Evolutionary conservation across 2,797 vertebrate genomes (phyloP).

Genomic region (Chloroceryle inda): DNA sequence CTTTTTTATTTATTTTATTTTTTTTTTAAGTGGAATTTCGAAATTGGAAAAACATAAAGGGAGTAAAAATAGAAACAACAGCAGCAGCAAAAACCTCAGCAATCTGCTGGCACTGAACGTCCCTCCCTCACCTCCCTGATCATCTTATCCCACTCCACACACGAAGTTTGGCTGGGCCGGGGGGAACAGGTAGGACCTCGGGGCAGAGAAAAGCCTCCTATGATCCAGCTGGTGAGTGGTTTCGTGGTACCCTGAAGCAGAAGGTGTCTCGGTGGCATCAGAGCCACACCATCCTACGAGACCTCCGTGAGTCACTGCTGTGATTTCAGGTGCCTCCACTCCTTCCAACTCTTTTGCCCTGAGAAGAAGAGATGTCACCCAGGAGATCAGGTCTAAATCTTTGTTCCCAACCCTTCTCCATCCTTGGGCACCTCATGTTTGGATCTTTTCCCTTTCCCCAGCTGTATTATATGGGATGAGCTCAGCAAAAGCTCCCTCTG

Average conservation of each 20-base stretch:
- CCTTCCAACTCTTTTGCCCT: neutral
- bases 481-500: neutral
- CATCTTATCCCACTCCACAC: neutral
- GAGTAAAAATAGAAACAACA: conserved; percentile 74
- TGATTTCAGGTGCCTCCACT: neutral
- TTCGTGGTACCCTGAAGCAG: neutral
- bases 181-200: neutral
- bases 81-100: neutral
- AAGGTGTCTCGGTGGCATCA: neutral
- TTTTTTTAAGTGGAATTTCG: conserved; percentile 63
- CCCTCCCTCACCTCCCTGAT: neutral
- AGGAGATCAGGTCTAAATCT: neutral
- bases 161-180: neutral
- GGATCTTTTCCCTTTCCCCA: neutral
- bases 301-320: neutral
- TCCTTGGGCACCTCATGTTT: neutral
- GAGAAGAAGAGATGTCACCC: neutral
- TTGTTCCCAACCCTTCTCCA: neutral
- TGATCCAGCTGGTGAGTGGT: neutral
- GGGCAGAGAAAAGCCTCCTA: neutral
- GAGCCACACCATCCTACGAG: neutral
- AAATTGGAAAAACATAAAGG: conserved; percentile 72
- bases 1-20: neutral
- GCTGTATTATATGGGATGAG: neutral
- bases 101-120: neutral